Evolutionary conservation across 1,140 invertebrate genomes (phyloP).

Genomic region (Rhagoletis zephyria): DNA sequence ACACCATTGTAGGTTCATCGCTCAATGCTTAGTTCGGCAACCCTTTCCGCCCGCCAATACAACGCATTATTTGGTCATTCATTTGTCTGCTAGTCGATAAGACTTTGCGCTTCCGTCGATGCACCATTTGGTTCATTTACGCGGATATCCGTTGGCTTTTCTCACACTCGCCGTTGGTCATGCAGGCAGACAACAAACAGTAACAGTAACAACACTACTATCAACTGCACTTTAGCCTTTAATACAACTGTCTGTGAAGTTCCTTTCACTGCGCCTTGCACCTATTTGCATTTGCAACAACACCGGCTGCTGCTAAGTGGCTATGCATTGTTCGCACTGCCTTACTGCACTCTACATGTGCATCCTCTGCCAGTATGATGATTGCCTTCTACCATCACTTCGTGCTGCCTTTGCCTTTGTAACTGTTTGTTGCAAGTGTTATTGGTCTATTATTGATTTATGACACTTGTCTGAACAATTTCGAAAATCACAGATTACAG

Average conservation of each 20-base stretch:
- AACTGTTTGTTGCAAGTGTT: conserved; percentile 53
- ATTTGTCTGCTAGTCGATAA: conserved; percentile 36
- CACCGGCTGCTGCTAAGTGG: not conserved
- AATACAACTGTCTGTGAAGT: not conserved
- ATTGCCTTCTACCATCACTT: not conserved
- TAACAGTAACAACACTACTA: not conserved
- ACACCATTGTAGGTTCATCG: not conserved
- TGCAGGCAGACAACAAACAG: not conserved
- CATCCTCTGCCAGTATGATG: not conserved
- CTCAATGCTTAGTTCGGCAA: not conserved
- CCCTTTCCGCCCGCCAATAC: too few species aligned
- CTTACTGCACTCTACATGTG: not conserved
- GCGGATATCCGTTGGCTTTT: conserved; percentile 31
- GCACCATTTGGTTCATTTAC: not conserved
- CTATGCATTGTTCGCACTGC: not conserved
- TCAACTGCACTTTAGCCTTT: conserved; percentile 7
- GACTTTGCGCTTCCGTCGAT: conserved; percentile 26
- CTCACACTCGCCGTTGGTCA: conserved; percentile 19
- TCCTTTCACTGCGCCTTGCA: not conserved
- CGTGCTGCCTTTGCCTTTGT: not conserved
- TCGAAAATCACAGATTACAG: conserved; percentile 72
- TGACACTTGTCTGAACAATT: conserved; percentile 72
- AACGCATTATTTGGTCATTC: conserved; percentile 14
- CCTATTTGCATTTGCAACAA: conserved; percentile 13
- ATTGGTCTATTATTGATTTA: conserved; percentile 73